Conservation (phyloP, 2,888 invertebrate genomes). For the Cerceris ruficornis region DNA sequence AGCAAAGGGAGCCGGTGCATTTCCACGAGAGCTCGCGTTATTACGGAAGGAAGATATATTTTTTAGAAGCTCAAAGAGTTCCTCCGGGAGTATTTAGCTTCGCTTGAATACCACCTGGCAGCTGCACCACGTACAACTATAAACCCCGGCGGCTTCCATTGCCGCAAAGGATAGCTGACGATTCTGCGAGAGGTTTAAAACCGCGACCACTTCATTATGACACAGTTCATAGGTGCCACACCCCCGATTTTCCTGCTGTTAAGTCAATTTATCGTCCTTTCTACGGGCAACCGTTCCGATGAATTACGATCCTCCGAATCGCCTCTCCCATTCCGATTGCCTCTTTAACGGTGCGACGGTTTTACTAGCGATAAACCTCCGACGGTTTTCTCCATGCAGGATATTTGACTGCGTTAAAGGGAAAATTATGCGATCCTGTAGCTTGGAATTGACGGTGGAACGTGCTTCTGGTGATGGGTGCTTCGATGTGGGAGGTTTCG, state of each 20-base stretch:
- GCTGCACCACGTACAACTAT: background rate
- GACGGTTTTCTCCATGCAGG: background rate
- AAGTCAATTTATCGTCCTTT: conserved; percentile 27
- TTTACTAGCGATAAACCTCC: conserved; percentile 38
- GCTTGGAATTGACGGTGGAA: too few relatives aligned
- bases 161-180: background rate
- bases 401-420: too few relatives aligned
- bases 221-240: background rate
- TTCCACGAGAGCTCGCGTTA: background rate
- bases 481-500: too few relatives aligned
- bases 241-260: background rate
- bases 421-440: too few relatives aligned
- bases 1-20: background rate
- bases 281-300: conserved; percentile 18
- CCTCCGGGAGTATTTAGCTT: conserved; percentile 16
- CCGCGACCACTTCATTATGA: conserved; percentile 29
- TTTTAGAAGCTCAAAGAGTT: conserved; percentile 7
- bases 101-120: conserved; percentile 5
- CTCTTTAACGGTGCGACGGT: background rate
- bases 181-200: conserved; percentile 1
- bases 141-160: background rate
- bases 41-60: conserved; percentile 16
- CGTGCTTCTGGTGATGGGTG: too few relatives aligned
- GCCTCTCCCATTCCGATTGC: conserved; percentile 9
- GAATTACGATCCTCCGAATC: conserved; percentile 39